Evolutionary conservation across 1,140 invertebrate species (phyloP), one percentile per base, ranked within the genome.

Genomic region (Tachypleus tridentatus): DNA sequence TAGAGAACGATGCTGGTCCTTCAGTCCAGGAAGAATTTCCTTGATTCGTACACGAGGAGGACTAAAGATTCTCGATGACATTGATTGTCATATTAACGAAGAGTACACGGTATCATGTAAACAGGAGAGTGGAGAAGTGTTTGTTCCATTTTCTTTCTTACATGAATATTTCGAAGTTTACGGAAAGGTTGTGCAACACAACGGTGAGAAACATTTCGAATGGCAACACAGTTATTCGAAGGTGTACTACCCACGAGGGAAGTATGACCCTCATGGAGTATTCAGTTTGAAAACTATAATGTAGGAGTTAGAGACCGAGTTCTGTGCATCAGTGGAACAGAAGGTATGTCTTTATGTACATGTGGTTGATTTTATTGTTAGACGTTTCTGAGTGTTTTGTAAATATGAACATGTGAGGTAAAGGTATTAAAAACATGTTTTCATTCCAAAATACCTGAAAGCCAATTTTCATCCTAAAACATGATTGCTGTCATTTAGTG

Each of bases 261-360:
- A 86, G 70, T 98, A 98, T 76, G 86, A 93, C 73, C 85, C 93
- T 0, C 82, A 82, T 10, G 91, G 92, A 9, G 86, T 91, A 0
- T 98, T 95, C 75, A 91, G 68, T 98, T 98, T 80, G 92, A 95
- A 74, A 93, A 95, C 76, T 98, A 97, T 76, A 97, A 97, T 77
- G 95, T 98, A 0, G 95, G 98, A 79, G 87, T 87, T 1, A 81
- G 96, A 54, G 93, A 97, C 71, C 79, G 95, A 59, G 95, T 99
- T 0, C 96, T 97, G 79, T 97, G 93, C 75, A 87, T 99, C 68
- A 94, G 89, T 76, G 93, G 88, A 0, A 85, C 83, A 9, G 88
- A 95, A 74, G 92, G 83, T 82, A 75, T 64, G 65, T 5, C 7
- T 63, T 29, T 29, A 29, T 29, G 29, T 29, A 29, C 2, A 29